Base-by-base conservation (phyloP, 2,888 invertebrate genomes). In the Cremastinae sp. region DNA sequence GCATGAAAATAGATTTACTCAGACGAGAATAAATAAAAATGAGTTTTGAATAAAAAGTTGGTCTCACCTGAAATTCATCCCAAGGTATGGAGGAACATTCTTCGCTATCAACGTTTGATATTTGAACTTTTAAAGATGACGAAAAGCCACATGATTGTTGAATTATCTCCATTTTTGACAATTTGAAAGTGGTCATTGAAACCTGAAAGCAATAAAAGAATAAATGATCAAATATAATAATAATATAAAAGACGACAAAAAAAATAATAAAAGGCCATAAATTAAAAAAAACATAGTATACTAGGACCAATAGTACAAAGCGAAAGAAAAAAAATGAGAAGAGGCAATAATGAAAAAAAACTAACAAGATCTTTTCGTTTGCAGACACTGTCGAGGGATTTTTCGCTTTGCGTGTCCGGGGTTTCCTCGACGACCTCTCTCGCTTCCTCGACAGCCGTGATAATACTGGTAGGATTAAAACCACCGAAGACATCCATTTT, bases 71-170 rank as follows among this genome's bases (percentile, higher is more conserved):
- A 91, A 98, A 95, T 90, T 97, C 97, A 86, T 97, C 97, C 95
- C 97, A 97, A 0, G 96, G 96, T 86, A 98, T 96, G 47, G 96
- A 94, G 45, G 94, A 93, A 85, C 96, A 96, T 89, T 98, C 97
- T 84, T 96, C 95, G 62, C 94, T 94, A 28, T 92, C 92, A 4
- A 98, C 90, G 79, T 95, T 92, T 7, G 93, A 92, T 41, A 95
- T 92, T 90, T 95, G 94, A 51, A 94, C 85, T 86, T 94, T 93
- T 47, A 95, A 91, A 0, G 92, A 91, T 0, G 95, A 94, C 38
- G 92, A 91, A 78, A 93, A 92, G 0, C 94, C 95, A 70, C 91
- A 90, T 8, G 94, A 94, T 88, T 96, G 94, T 79, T 95, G 93
- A 71, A 95, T 91, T 34, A 95, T 88, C 90, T 96, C 95, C 4